These are phyloP conservation scores for Phycodurus eques DNA, from an alignment of 2,113 vertebrate genomes.

Conservation along the genomic window DNA sequence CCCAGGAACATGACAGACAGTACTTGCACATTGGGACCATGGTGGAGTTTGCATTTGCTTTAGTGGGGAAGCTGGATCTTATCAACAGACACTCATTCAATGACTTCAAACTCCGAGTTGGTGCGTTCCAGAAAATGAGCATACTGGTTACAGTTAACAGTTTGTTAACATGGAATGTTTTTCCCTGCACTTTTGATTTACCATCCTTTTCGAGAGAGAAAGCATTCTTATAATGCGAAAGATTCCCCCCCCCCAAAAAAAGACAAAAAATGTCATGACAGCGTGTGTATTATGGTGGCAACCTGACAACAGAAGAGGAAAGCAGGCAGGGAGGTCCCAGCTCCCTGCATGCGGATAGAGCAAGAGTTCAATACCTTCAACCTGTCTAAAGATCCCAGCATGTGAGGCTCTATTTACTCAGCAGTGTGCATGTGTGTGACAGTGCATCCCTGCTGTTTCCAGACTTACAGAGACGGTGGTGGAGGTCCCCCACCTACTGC, in stretches of 20 bases:
- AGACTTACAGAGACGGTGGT: slow-evolving; percentile 26
- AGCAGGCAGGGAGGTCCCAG: slow-evolving; percentile 18
- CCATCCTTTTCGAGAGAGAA: background rate
- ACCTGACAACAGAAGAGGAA: slow-evolving; percentile 6
- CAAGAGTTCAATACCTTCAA: slow-evolving; percentile 46
- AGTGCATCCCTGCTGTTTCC: slow-evolving; percentile 48
- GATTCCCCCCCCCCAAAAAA: background rate
- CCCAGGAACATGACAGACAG: slow-evolving; percentile 91
- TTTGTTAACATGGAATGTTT: background rate
- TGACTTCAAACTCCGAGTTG: slow-evolving; percentile 94
- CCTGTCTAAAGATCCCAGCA: slow-evolving; percentile 44
- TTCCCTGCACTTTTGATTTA: background rate
- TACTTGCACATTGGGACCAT: slow-evolving; percentile 97
- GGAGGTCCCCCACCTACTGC: slow-evolving; percentile 23
- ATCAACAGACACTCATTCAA: slow-evolving; percentile 99
- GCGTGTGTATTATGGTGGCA: slow-evolving; percentile 11
- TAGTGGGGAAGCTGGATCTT: slow-evolving; percentile 92
- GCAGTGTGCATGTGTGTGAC: slow-evolving; percentile 40
- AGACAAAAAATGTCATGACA: background rate
- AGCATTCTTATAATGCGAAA: background rate
- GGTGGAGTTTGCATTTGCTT: slow-evolving; percentile 95
- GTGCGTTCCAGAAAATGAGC: slow-evolving; percentile 69
- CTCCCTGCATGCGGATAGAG: slow-evolving; percentile 20
- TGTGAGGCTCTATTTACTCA: slow-evolving; percentile 59
- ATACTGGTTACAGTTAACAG: background rate